These are phyloP conservation scores for Malthinus flaveolus DNA, from an alignment of 2,888 invertebrate species.

Conservation along the genomic window DNA sequence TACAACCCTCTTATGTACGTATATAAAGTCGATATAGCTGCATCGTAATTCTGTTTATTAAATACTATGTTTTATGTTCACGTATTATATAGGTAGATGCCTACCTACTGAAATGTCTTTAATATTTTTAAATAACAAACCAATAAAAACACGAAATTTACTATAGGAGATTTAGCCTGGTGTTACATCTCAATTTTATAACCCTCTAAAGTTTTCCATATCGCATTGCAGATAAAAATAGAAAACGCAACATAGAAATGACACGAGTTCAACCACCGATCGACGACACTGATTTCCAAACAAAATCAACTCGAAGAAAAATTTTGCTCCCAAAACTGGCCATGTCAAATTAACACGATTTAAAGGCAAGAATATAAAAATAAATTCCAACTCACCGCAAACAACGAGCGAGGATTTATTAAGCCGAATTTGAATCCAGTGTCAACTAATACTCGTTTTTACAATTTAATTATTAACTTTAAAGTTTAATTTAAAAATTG, in stretches of 20 bases:
- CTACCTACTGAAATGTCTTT: background rate
- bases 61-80: background rate
- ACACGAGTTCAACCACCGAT: slow-evolving; percentile 24
- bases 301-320: no score
- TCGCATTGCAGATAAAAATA: slow-evolving; percentile 43
- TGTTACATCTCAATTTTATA: slow-evolving; percentile 16
- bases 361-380: background rate
- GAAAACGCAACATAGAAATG: slow-evolving; percentile 16
- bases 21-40: background rate
- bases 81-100: no score
- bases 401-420: slow-evolving; percentile 39
- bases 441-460: no score
- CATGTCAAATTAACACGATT: background rate
- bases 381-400: slow-evolving; percentile 39
- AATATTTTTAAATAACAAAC: slow-evolving; percentile 1
- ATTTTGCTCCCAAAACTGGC: no score
- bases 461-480: no score
- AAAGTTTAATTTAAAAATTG: slow-evolving; percentile 7
- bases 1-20: background rate
- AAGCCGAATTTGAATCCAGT: slow-evolving; percentile 12
- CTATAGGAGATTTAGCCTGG: slow-evolving; percentile 6
- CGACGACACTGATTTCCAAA: slow-evolving; percentile 15
- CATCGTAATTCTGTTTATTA: background rate
- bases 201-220: slow-evolving; percentile 23
- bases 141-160: slow-evolving; percentile 12